Conservation (phyloP, 2,797 vertebrate genomes). For the Dicrostonyx torquatus region DNA sequence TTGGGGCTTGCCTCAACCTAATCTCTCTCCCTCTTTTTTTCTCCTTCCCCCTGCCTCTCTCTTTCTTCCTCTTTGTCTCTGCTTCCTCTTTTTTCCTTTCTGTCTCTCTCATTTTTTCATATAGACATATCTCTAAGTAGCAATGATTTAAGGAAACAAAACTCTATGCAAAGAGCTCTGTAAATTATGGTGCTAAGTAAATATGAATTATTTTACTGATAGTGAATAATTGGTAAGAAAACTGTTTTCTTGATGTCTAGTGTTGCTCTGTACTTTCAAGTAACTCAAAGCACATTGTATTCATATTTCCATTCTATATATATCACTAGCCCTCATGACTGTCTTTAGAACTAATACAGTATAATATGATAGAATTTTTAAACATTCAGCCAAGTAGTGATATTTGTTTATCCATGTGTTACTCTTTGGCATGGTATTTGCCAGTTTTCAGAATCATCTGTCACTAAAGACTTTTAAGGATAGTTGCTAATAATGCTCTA, state of each 20-base stretch:
- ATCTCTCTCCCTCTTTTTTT: background rate
- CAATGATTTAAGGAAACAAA: conserved; percentile 32
- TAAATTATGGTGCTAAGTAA: conserved; percentile 26
- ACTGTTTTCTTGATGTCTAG: background rate
- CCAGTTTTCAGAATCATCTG: conserved; percentile 37
- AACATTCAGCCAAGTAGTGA: conserved; percentile 46
- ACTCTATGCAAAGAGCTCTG: background rate
- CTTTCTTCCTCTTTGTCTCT: background rate
- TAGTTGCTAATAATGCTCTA: conserved; percentile 40
- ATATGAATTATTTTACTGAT: conserved; percentile 41
- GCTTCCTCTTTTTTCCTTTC: background rate
- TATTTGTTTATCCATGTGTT: conserved; percentile 39
- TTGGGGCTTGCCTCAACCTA: conserved; percentile 5
- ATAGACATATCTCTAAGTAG: background rate
- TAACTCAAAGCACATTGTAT: conserved; percentile 24
- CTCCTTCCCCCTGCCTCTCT: background rate
- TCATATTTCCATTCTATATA: conserved; percentile 21
- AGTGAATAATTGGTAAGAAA: background rate
- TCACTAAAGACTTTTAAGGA: conserved; percentile 26
- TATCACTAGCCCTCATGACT: conserved; percentile 2
- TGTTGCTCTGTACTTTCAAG: conserved; percentile 43
- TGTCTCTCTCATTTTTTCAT: background rate
- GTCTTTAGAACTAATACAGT: conserved; percentile 12
- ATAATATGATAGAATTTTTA: background rate
- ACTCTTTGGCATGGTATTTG: conserved; percentile 35